Evolutionary conservation across 1,140 invertebrate genomes (phyloP).

Genomic region (Homalodisca vitripennis): DNA sequence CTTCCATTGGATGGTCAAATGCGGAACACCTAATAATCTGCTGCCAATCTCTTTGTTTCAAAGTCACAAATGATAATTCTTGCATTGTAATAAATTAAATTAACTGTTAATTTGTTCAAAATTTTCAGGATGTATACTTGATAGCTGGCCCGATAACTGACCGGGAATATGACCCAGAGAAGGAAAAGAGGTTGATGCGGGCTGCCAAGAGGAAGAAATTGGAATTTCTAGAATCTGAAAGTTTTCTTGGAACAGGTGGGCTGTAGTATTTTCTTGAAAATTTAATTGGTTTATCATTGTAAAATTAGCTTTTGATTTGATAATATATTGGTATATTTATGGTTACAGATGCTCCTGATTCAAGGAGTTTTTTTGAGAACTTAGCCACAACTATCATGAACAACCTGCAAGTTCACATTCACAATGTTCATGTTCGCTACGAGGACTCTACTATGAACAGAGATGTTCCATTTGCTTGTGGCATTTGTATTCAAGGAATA

Average conservation of each 20-base stretch:
- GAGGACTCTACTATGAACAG: slow-evolving; percentile 71
- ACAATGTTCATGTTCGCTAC: slow-evolving; percentile 80
- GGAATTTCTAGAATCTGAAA: slow-evolving; percentile 53
- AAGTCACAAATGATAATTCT: not conserved
- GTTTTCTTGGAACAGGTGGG: slow-evolving; percentile 49
- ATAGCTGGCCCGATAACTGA: slow-evolving; percentile 70
- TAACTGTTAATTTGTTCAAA: slow-evolving; percentile 5
- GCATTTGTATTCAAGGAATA: slow-evolving; percentile 75
- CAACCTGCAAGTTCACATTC: slow-evolving; percentile 77
- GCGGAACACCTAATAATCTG: too few relatives aligned
- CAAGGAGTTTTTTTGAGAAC: slow-evolving; percentile 63
- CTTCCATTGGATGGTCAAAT: too few relatives aligned
- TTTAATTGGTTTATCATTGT: too few relatives aligned
- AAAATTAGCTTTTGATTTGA: too few relatives aligned
- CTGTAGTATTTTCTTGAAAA: too few relatives aligned
- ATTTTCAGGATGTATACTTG: slow-evolving; percentile 64
- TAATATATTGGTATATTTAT: too few relatives aligned
- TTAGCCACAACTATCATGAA: slow-evolving; percentile 72
- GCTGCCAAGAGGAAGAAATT: slow-evolving; percentile 68
- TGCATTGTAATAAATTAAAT: not conserved
- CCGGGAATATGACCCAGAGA: slow-evolving; percentile 68
- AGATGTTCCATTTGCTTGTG: slow-evolving; percentile 67
- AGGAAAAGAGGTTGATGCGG: slow-evolving; percentile 67
- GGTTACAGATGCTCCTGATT: slow-evolving; percentile 39
- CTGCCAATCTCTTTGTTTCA: too few relatives aligned